These are phyloP conservation scores for Podotricha telesiphe DNA, from an alignment of 2,888 invertebrate species.

Conservation along the genomic window DNA sequence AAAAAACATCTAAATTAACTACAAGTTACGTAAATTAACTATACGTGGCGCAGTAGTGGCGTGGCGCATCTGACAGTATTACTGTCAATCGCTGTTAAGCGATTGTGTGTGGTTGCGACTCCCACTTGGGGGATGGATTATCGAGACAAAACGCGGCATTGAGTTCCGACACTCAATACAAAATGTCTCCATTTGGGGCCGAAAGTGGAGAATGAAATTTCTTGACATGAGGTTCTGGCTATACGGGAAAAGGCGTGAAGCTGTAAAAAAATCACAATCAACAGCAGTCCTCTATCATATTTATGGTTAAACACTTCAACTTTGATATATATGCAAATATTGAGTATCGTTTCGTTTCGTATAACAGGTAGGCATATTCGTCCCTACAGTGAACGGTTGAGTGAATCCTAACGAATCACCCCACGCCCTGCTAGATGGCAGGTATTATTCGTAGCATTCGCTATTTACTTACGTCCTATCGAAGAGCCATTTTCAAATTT, in stretches of 20 bases:
- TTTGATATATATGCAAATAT: conserved; percentile 80
- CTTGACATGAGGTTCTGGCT: too few relatives aligned
- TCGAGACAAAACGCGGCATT: too few relatives aligned
- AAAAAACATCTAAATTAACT: too few relatives aligned
- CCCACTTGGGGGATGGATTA: too few relatives aligned
- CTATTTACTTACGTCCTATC: conserved; percentile 66
- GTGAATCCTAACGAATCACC: conserved; percentile 76
- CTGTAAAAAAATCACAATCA: background rate
- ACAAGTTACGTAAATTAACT: too few relatives aligned
- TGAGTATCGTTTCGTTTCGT: conserved; percentile 73
- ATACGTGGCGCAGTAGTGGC: too few relatives aligned
- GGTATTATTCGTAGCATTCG: conserved; percentile 46
- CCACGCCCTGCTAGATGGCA: conserved; percentile 43
- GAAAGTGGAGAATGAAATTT: too few relatives aligned
- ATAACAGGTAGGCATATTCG: conserved; percentile 64
- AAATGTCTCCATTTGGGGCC: too few relatives aligned
- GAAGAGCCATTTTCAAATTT: conserved; percentile 70
- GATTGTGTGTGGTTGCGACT: too few relatives aligned
- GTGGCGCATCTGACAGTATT: too few relatives aligned
- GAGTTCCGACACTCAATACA: too few relatives aligned
- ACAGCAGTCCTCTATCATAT: conserved; percentile 44
- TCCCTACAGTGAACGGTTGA: conserved; percentile 75
- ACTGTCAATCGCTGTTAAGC: too few relatives aligned
- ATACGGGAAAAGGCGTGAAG: background rate
- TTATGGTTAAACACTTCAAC: conserved; percentile 60